Evolutionary conservation across 1,140 invertebrate genomes (phyloP).

Genomic region (Eciton burchellii): DNA sequence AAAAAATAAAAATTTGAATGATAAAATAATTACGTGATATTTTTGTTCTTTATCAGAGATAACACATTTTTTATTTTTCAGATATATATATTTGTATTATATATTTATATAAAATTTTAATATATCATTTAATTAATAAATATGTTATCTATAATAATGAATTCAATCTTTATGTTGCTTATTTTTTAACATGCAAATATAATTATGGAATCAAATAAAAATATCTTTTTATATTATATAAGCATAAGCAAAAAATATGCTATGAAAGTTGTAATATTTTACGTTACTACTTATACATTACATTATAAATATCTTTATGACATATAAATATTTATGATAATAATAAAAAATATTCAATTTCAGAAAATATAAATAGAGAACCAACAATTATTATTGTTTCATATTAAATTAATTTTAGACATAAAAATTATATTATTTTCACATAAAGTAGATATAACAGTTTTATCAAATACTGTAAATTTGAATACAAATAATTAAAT

Average conservation of each 20-base stretch:
- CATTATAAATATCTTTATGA: too few relatives aligned
- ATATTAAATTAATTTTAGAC: background rate
- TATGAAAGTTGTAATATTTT: slow-evolving; percentile 3
- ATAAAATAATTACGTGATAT: slow-evolving; percentile 42
- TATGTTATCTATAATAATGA: slow-evolving; percentile 50
- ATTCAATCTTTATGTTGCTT: slow-evolving; percentile 22
- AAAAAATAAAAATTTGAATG: slow-evolving; percentile 56
- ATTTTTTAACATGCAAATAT: slow-evolving; percentile 53
- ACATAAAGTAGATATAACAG: slow-evolving; percentile 10
- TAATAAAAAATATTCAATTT: slow-evolving; percentile 17
- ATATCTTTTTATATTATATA: slow-evolving; percentile 29
- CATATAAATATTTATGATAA: slow-evolving; percentile 8
- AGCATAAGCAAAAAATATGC: slow-evolving; percentile 30
- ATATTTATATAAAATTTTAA: background rate
- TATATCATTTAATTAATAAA: slow-evolving; percentile 2
- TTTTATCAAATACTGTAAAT: background rate
- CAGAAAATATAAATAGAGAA: slow-evolving; percentile 27
- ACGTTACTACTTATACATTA: too few relatives aligned
- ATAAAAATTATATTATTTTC: background rate
- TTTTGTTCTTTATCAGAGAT: slow-evolving; percentile 65
- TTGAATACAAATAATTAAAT: background rate
- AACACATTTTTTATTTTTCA: background rate
- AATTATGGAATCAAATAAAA: slow-evolving; percentile 1
- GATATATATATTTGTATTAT: background rate
- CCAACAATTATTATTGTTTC: background rate